Conservation (phyloP, 1,140 invertebrate genomes). For the Euura saliciscinereae region DNA sequence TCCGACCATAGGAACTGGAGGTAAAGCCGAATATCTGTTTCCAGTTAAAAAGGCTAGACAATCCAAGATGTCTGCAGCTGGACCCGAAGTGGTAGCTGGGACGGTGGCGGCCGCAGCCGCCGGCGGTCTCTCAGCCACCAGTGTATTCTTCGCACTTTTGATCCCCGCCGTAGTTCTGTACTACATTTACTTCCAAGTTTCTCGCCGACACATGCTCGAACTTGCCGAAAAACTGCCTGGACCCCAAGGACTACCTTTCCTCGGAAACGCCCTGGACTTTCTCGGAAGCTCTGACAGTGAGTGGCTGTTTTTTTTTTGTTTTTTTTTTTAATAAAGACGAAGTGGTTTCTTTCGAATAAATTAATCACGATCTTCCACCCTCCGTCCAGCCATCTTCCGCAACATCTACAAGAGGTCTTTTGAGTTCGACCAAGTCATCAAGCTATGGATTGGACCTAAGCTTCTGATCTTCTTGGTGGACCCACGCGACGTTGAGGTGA, state of each 20-base stretch:
- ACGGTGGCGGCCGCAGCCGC: constrained; percentile 46
- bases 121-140: constrained; percentile 59
- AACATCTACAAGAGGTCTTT: constrained; percentile 64
- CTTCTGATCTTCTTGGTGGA: constrained; percentile 74
- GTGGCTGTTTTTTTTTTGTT: constrained; percentile 23
- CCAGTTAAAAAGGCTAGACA: background rate
- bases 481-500: constrained; percentile 75
- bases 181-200: constrained; percentile 76
- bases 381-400: constrained; percentile 69
- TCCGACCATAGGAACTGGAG: background rate
- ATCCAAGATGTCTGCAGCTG: constrained; percentile 47
- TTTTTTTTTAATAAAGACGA: background rate
- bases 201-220: constrained; percentile 70
- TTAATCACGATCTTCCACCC: constrained; percentile 21
- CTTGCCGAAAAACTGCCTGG: constrained; percentile 74
- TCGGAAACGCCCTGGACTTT: constrained; percentile 76
- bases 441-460: constrained; percentile 76
- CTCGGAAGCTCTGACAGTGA: constrained; percentile 69
- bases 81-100: constrained; percentile 52
- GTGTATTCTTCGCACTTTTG: constrained; percentile 71
- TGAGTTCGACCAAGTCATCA: constrained; percentile 66
- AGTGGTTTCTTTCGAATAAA: background rate
- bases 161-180: constrained; percentile 71
- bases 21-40: background rate
- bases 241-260: constrained; percentile 68